These are phyloP conservation scores for Channa argus DNA, from an alignment of 2,113 vertebrate genomes.

Conservation along the genomic window DNA sequence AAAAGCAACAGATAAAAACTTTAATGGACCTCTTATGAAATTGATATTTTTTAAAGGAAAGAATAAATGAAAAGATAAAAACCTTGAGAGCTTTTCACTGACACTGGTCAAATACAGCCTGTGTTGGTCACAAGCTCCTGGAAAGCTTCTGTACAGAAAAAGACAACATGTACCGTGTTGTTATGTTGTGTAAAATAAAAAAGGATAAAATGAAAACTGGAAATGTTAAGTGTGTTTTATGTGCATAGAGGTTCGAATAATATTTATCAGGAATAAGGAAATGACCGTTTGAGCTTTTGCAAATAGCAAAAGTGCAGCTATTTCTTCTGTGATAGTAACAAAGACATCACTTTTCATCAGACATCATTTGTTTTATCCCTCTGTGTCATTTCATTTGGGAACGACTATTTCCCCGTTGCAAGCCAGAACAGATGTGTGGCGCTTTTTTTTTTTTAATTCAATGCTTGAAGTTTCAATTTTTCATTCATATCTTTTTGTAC, in stretches of 20 bases:
- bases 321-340: background rate
- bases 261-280: background rate
- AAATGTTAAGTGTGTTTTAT: constrained; percentile 59
- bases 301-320: background rate
- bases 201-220: constrained; percentile 79
- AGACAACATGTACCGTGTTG: constrained; percentile 90
- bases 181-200: constrained; percentile 93
- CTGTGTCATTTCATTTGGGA: background rate
- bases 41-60: constrained; percentile 88
- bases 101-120: constrained; percentile 79
- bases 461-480: no score
- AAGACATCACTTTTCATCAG: background rate
- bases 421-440: no score
- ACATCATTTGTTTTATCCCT: background rate
- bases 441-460: no score
- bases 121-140: constrained; percentile 85
- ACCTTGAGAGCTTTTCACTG: constrained; percentile 85
- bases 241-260: background rate
- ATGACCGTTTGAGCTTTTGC: background rate
- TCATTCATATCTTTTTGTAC: no score
- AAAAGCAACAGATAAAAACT: constrained; percentile 60
- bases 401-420: no score
- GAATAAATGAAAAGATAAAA: constrained; percentile 72
- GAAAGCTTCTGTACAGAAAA: constrained; percentile 88
- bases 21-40: constrained; percentile 88